Evolutionary conservation across 2,113 vertebrate species (phyloP), one percentile per base, ranked within the genome.

Genomic region (Oxygymnocypris stewartii): DNA sequence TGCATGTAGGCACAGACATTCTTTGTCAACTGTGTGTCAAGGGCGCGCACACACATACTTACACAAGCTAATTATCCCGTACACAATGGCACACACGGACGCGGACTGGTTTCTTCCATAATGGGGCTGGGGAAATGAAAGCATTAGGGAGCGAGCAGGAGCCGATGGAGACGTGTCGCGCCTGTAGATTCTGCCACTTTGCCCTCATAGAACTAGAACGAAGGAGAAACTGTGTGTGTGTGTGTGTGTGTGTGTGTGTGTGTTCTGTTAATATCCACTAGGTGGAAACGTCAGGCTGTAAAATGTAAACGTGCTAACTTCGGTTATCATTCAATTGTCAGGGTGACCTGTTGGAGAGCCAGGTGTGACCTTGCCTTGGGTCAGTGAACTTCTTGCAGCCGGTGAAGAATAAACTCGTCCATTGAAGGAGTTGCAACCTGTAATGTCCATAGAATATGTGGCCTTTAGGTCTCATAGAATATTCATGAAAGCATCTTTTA

Each of bases 91-190:
- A 54, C 85, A 80, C 87, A 80, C 87, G 88, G 86, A 91, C 91
- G 79, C 86, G 57, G 59, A 87, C 85, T 89, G 61, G 84, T 86
- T 84, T 49, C 88, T 92, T 90, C 91, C 87, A 92, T 94, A 93
- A 93, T 92, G 91, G 92, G 90, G 90, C 92, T 93, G 91, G 93
- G 57, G 92, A 93, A 94, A 92, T 92, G 91, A 91, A 92, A 93
- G 93, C 91, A 90, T 88, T 85, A 49, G 75, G 71, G 75, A 87
- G 79, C 81, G 85, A 85, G 90, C 92, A 93, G 92, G 92, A 92
- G 92, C 91, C 69, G 91, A 85, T 87, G 89, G 90, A 92, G 89
- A 94, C 94, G 94, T 94, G 94, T 93, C 74, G 89, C 87, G 94
- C 93, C 90, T 95, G 93, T 94, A 95, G 94, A 95, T 95, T 87